Base-by-base conservation (phyloP, 37 sponge, comb jelly and placozoan genomes). In the Bolinopsis microptera region DNA sequence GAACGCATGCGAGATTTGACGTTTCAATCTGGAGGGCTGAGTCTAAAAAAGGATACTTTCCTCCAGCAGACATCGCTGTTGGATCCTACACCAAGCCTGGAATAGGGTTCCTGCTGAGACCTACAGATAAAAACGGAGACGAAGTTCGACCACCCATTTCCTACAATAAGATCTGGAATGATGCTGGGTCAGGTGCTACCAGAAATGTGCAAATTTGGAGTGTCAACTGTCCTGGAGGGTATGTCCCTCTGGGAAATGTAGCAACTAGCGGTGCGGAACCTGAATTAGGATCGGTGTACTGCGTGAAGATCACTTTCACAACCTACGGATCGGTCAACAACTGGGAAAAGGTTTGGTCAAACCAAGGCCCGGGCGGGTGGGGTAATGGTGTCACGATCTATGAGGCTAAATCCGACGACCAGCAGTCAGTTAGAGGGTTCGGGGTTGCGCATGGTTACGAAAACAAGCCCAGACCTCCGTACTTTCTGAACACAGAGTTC, bases 21-120 rank as follows among this genome's bases (percentile, higher is more conserved):
- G 2, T 77, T 18, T 77, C 80, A 1, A 77, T 77, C 35, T 77
- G 80, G 80, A 77, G 80, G 33, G 80, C 35, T 33, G 33, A 1
- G 21, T 32, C 80, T 32, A 32, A 18, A 77, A 16, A 27, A 77
- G 37, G 35, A 2, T 77, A 32, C 80, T 77, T 34, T 36, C 22
- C 80, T 33, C 34, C 33, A 5, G 80, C 35, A 35, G 80, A 77
- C 37, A 77, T 77, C 13, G 80, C 80, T 9, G 35, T 32, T 16
- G 35, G 80, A 1, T 35, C 80, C 1, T 3, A 33, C 21, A 32
- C 9, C 18, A 77, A 35, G 18, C 80, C 80, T 34, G 36, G 2
- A 31, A 32, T 35, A 31, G 80, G 80, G 9, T 77, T 34, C 37
- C 36, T 77, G 2, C 35, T 77, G 1, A 77, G 21, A 18, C 36